Evolutionary conservation across 2,113 vertebrate species (phyloP), one percentile per base, ranked within the genome.

Genomic region (Actenoides hombroni): DNA sequence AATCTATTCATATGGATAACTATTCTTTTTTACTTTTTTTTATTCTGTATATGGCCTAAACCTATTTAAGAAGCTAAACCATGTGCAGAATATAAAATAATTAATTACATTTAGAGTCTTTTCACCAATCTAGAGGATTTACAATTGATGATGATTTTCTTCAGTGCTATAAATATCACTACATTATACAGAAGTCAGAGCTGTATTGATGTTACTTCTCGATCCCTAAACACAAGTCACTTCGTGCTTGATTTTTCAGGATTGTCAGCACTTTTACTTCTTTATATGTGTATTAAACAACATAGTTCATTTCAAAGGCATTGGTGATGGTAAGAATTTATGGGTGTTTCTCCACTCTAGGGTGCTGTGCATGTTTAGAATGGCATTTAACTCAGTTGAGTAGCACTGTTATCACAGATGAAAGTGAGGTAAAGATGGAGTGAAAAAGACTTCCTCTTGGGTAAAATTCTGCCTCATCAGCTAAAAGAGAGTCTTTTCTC

Each of bases 301-400:
- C 1, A 0, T 5, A 10, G 1, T 19, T 80, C 25, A 25, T 53
- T 21, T 60, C 53, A 14, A 23, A 69, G 33, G n/a, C 46, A 53
- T 26, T 13, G 26, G 8, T 2, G 7, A 25, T 4, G 14, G 42
- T n/a, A 39, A 15, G 33, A 39, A 20, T 31, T 54, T 35, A 46
- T 20, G n/a, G 73, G 11, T 48, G 35, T 24, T 86, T 29, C 26
- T 33, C 12, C 54, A 11, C 2, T 46, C 10, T 23, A 57, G 60
- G 23, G 25, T 29, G 48, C 40, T 59, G 31, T 5, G 28, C 19
- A 1, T 26, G 28, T 35, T 33, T 64, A 23, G 88, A 76, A 81
- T 5, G 19, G 4, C 51, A n/a, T 57, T 73, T n/a, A 23, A 14
- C 49, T 68, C 12, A 25, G 9, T 0, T 7, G 11, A 81, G 33